phyloP scores from a whole-genome alignment of 1,140 invertebrate genomes.

The Neomicropteryx cornuta region DNA sequence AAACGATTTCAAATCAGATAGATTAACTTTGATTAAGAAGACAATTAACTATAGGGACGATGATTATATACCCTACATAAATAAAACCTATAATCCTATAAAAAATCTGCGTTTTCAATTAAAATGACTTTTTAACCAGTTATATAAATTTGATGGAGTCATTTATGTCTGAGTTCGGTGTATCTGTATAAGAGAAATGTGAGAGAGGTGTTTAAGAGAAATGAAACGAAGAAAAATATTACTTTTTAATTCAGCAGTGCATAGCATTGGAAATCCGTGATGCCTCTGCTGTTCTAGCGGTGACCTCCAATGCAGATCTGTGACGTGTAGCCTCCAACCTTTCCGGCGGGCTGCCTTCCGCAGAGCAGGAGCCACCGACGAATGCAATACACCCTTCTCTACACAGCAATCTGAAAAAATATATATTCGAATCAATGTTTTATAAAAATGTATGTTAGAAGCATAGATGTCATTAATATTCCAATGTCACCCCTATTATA shows the following conservation, averaged over 20 bases:
- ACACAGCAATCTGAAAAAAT: conserved; percentile 46
- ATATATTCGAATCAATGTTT: not conserved
- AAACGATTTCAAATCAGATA: no score
- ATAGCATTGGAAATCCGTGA: conserved; percentile 62
- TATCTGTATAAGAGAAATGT: no score
- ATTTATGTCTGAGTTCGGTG: no score
- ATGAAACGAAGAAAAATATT: conserved; percentile 17
- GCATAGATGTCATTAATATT: not conserved
- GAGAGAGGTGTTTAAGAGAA: not conserved
- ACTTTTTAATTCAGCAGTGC: conserved; percentile 60
- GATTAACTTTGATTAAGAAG: no score
- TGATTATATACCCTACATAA: no score
- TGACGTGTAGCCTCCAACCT: conserved; percentile 58
- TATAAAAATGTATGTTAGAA: not conserved
- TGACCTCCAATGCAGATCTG: conserved; percentile 58
- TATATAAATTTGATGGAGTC: no score
- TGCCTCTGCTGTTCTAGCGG: conserved; percentile 52
- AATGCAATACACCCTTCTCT: conserved; percentile 53
- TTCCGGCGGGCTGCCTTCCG: conserved; percentile 43
- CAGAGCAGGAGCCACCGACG: conserved; percentile 49
- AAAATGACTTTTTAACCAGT: no score
- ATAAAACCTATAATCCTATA: no score
- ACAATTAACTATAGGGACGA: no score
- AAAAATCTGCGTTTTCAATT: no score
- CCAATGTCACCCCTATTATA: no score